Evolutionary conservation across 2,888 invertebrate species (phyloP), one percentile per base, ranked within the genome.

Genomic region (Cephus sareptanus): DNA sequence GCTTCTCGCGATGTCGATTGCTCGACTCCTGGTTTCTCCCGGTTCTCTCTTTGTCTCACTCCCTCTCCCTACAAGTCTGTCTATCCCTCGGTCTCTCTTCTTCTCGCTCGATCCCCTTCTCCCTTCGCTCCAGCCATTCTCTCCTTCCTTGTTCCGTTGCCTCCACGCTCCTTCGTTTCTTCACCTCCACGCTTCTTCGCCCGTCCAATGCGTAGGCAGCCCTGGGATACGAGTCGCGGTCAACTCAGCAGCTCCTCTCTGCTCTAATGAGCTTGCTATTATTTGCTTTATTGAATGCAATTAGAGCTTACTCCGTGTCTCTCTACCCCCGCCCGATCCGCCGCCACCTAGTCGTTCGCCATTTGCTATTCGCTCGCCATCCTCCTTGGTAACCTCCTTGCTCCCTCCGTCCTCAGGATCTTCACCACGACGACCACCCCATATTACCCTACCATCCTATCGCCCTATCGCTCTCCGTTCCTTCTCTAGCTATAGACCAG

Each of bases 251-350:
- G 85, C 88, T 86, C 84, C 87, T 86, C 88, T 85, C 85, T 84
- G 85, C 88, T 89, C 90, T 90, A 90, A 90, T 90, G 90, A 90
- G 90, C 90, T 90, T 89, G 89, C 89, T 89, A 90, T 90, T 90
- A 90, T 90, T 90, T 90, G 89, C 89, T 89, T 90, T 90, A 90
- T 90, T 90, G 88, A 89, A 90, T 90, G 90, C 90, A 90, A 90
- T 90, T 90, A 90, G 90, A 89, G 89, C 88, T 89, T 89, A 88
- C 89, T 90, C 86, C 89, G 85, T 90, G 90, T 89, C 89, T 86
- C 86, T 71, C 81, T 81, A 80, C 81, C 83, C 79, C 75, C 79
- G 79, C 75, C 77, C 75, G 76, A 56, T 70, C 81, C 77, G 81
- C 80, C 76, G 23, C 23, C 56, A 56, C 56, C 56, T 56, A 56